These are phyloP conservation scores for Byasa hedistus DNA, from an alignment of 2,888 invertebrate species.

Conservation along the genomic window DNA sequence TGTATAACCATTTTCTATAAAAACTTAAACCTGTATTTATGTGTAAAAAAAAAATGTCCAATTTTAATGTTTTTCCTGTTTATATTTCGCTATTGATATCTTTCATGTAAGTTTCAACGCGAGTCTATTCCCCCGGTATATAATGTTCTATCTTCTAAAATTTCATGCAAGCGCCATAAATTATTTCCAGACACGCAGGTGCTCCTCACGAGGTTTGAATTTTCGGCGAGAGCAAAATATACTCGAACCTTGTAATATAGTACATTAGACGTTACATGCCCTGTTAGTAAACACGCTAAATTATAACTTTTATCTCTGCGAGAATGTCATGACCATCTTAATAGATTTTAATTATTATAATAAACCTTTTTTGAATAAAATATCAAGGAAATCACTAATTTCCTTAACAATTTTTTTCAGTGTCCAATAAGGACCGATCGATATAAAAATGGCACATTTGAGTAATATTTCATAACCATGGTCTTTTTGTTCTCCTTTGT, in stretches of 20 bases:
- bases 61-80: background rate
- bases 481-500: too few relatives aligned
- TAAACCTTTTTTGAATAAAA: too few relatives aligned
- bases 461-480: too few relatives aligned
- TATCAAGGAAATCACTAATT: too few relatives aligned
- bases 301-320: background rate
- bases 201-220: slow-evolving; percentile 29
- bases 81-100: slow-evolving; percentile 18
- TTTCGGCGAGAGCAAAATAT: slow-evolving; percentile 22
- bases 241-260: slow-evolving; percentile 13
- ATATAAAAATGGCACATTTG: too few relatives aligned
- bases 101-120: slow-evolving; percentile 30
- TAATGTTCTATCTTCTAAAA: slow-evolving; percentile 32
- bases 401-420: too few relatives aligned
- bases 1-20: background rate
- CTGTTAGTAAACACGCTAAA: background rate
- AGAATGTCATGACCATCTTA: too few relatives aligned
- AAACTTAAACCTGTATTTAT: background rate
- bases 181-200: slow-evolving; percentile 31
- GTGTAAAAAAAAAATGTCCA: background rate
- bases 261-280: slow-evolving; percentile 1
- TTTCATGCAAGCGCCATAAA: slow-evolving; percentile 29
- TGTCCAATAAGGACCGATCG: too few relatives aligned
- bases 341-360: background rate
- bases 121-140: slow-evolving; percentile 28